Evolutionary conservation across 2,797 vertebrate species (phyloP).

Genomic region (Gallirallus australis): DNA sequence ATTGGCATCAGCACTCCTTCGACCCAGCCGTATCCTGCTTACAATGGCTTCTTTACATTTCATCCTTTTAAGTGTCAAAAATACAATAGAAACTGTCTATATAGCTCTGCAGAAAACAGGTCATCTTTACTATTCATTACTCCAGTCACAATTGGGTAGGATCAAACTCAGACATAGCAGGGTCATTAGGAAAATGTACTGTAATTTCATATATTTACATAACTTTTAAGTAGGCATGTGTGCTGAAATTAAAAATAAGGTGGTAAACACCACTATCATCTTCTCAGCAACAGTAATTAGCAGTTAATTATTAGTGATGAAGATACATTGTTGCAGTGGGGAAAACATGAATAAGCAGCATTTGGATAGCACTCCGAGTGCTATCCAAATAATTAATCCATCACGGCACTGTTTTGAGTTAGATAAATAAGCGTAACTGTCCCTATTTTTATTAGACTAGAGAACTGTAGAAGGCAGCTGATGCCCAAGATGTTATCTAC

Average conservation of each 20-base stretch:
- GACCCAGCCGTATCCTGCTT: background rate
- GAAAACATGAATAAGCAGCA: slow-evolving; percentile 54
- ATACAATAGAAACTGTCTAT: slow-evolving; percentile 7
- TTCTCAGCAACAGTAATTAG: slow-evolving; percentile 51
- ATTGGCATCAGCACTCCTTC: slow-evolving; percentile 62
- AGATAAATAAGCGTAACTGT: slow-evolving; percentile 16
- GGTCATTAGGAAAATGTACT: slow-evolving; percentile 40
- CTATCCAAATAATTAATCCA: slow-evolving; percentile 49
- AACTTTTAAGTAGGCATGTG: slow-evolving; percentile 31
- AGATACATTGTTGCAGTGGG: slow-evolving; percentile 53
- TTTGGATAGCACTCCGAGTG: slow-evolving; percentile 11
- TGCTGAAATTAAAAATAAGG: slow-evolving; percentile 40
- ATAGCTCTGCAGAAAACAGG: slow-evolving; percentile 5
- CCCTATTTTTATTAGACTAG: slow-evolving; percentile 21
- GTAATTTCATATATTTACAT: slow-evolving; percentile 45
- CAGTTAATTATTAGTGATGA: slow-evolving; percentile 63
- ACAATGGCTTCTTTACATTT: slow-evolving; percentile 17
- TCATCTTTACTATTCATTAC: slow-evolving; percentile 29
- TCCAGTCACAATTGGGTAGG: background rate
- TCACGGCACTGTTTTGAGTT: slow-evolving; percentile 7
- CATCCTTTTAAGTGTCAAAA: background rate
- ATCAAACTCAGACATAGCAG: slow-evolving; percentile 19
- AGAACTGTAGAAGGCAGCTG: slow-evolving; percentile 40
- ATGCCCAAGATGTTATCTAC: slow-evolving; percentile 14
- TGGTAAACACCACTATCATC: background rate